phyloP scores from a whole-genome alignment of 2,888 invertebrate genomes.

The Lycia hirtaria region DNA sequence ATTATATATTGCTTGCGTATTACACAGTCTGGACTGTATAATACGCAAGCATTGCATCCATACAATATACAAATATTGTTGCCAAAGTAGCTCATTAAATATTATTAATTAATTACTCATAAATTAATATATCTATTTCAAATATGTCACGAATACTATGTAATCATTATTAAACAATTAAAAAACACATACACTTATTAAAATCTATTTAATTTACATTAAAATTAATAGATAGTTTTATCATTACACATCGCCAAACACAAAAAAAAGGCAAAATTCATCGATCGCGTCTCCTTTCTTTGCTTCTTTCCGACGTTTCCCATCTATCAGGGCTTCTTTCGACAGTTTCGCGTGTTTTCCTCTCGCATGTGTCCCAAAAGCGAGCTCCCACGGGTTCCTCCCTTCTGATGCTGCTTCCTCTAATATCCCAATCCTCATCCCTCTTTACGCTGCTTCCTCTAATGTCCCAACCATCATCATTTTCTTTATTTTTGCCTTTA shows the following conservation, averaged over 20 bases:
- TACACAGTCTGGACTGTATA: no score
- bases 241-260: slow-evolving; percentile 14
- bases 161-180: background rate
- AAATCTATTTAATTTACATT: slow-evolving; percentile 27
- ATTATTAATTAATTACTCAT: no score
- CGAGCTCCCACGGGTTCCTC: slow-evolving; percentile 40
- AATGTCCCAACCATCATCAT: slow-evolving; percentile 55
- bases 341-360: slow-evolving; percentile 38
- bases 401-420: slow-evolving; percentile 38
- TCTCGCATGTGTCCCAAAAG: slow-evolving; percentile 53
- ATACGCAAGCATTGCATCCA: no score
- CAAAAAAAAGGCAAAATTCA: slow-evolving; percentile 21
- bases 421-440: slow-evolving; percentile 47
- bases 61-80: no score
- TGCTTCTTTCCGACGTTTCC: slow-evolving; percentile 10
- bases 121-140: no score
- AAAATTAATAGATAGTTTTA: no score
- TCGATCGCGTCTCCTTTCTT: slow-evolving; percentile 33
- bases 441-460: slow-evolving; percentile 42
- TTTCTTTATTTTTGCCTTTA: slow-evolving; percentile 34
- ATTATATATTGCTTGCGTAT: no score
- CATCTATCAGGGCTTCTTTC: slow-evolving; percentile 29
- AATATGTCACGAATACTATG: background rate
- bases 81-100: no score
- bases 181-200: background rate